Base-by-base conservation (phyloP, 2,888 invertebrate genomes). In the Nebria brevicollis region DNA sequence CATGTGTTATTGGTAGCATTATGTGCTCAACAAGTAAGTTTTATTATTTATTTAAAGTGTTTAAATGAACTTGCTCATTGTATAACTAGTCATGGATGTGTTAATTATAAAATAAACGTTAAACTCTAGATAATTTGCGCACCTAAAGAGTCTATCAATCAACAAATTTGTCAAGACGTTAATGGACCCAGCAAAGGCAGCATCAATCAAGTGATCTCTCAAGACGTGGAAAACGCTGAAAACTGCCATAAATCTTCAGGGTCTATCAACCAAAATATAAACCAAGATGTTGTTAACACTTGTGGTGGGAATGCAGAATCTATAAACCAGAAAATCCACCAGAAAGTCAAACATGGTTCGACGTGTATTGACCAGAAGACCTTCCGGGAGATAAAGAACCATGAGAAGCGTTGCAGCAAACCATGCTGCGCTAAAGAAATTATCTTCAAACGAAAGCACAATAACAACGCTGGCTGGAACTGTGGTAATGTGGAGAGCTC, bases 251-350 rank as follows among this genome's bases (percentile, higher is more conserved):
- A 70, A 25, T 64, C 43, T 11, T 54, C 64, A 1, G 75, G 64
- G 1, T n/a, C 41, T 1, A 42, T 80, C n/a, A 80, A 80, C 20
- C 80, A 80, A 72, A 75, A 75, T 20, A 80, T 80, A n/a, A 66
- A 42, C 34, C 80, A 80, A 75, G 80, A 80, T 25, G 42, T 80
- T 5, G 34, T 20, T 10, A 34, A 34, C 41, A 64, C 54, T 10
- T 64, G 25, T 64, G 15, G 34, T 0, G 10, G 13, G 1, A 65
- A 15, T 10, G 34, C 70, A n/a, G 75, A 75, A 10, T 72, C 70
- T 0, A 80, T 80, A 4, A 80, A 80, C 34, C 80, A 80, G 66
- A 80, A 80, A n/a, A 80, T 80, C 3, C 70, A 80, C 20, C 80
- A 80, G 54, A 80, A 80, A 65, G 34, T 80, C 1, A 26, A 75